These are phyloP conservation scores for Unio pictorum DNA, from an alignment of 2,888 invertebrate species.

Conservation along the genomic window DNA sequence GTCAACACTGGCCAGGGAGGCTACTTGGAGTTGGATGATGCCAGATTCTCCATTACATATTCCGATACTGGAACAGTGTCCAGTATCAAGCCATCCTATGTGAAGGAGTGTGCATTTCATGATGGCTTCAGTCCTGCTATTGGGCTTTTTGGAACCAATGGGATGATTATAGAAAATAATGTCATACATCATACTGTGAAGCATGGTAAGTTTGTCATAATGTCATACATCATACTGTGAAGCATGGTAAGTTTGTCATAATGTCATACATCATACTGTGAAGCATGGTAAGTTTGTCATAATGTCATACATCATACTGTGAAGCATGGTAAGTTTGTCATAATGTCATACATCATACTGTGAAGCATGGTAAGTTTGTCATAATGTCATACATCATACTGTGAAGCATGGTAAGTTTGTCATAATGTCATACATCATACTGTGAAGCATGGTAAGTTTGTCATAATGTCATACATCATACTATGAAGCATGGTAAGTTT, in stretches of 20 bases:
- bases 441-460: conserved; percentile 54
- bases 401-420: conserved; percentile 57
- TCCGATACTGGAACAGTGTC: conserved; percentile 46
- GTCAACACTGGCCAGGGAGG: conserved; percentile 62
- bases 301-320: conserved; percentile 62
- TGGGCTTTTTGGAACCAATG: conserved; percentile 52
- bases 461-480: conserved; percentile 62
- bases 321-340: too few relatives aligned
- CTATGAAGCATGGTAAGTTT: conserved; percentile 55
- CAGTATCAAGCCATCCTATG: conserved; percentile 48
- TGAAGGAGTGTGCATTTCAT: conserved; percentile 52
- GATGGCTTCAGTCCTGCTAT: conserved; percentile 59
- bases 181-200: conserved; percentile 59
- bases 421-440: conserved; percentile 62
- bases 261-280: conserved; percentile 59
- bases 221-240: conserved; percentile 58
- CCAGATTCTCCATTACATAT: conserved; percentile 57
- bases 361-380: too few relatives aligned
- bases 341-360: conserved; percentile 60
- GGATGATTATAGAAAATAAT: conserved; percentile 56
- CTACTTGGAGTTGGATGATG: conserved; percentile 52
- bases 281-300: too few relatives aligned
- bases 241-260: too few relatives aligned
- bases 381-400: conserved; percentile 61
- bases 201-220: conserved; percentile 54